Base-by-base conservation (phyloP, 2,888 invertebrate species). In the Vesta saturnalis region DNA sequence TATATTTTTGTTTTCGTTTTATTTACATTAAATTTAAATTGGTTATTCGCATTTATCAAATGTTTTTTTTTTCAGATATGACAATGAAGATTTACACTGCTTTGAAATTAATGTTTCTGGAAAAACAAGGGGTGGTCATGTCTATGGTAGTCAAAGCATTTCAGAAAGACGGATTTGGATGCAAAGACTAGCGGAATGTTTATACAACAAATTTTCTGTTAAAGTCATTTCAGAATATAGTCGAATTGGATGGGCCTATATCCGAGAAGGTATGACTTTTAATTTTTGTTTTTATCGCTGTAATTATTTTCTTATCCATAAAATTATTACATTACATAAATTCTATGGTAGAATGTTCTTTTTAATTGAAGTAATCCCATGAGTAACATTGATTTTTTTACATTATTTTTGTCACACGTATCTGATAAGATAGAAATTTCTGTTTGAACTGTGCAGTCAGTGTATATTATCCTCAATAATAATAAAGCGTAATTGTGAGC, bases 211-310 rank as follows among this genome's bases (percentile, higher is more conserved):
- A n/a, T 90, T 92, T 79, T 89, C 92, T 0, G 83, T 88, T 0
- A 90, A 89, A 77, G 89, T 92, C 69, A 89, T 91, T 0, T 86
- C 91, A 1, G 92, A 93, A 79, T 92, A 89, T 76, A 91, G 90
- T 14, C 85, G 93, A 78, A 90, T 91, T 73, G 94, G 94, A 19
- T 94, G 94, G 94, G 92, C 92, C 74, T 94, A 92, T 80, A 84
- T 94, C n/a, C 74, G 82, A 76, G 70, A 91, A 89, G 89, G 90
- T 90, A 73, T 52, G 22, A 15, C 5, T 15, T 10, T n/a, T n/a
- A 46, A 46, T 30, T 4, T 4, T 6, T 30, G 30, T 30, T 10
- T 30, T 4, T 10, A 30, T 30, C 30, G 10, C 10, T 30, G 30
- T 30, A 30, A 30, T 30, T 6, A 6, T 30, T 46, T 46, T 46